Evolutionary conservation across 2,113 vertebrate species (phyloP).

Genomic region (Bombycilla garrulus): DNA sequence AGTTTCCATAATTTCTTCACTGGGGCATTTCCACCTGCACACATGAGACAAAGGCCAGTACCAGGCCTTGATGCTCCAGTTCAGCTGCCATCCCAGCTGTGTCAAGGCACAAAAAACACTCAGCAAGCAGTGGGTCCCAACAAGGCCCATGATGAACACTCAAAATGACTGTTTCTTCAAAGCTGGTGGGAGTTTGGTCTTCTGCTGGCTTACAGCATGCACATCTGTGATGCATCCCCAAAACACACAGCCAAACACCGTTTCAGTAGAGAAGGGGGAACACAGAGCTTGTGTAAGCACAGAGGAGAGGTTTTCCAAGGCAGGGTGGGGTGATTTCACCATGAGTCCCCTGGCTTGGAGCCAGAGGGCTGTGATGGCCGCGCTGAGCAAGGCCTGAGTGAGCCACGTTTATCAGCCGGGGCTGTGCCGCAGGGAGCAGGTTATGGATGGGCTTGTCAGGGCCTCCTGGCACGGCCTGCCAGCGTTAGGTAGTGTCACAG

Average conservation of each 20-base stretch:
- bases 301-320: not conserved
- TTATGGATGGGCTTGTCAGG: not conserved
- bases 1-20: rapidly evolving
- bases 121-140: not conserved
- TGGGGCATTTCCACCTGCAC: not conserved
- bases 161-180: not conserved
- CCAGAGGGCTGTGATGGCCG: not conserved
- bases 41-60: not conserved
- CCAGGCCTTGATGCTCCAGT: not conserved
- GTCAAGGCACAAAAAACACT: not conserved
- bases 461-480: not conserved
- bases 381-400: not conserved
- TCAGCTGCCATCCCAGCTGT: no score
- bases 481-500: not conserved
- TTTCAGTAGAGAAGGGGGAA: not conserved
- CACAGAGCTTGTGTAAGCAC: not conserved
- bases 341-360: not conserved
- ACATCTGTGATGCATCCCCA: not conserved
- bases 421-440: not conserved
- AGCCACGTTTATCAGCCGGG: not conserved
- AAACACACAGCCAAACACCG: rapidly evolving
- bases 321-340: not conserved
- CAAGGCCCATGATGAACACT: not conserved
- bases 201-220: not conserved
- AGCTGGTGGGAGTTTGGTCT: not conserved